Evolutionary conservation across 2,113 vertebrate species (phyloP).

Genomic region (Penelope pileata): DNA sequence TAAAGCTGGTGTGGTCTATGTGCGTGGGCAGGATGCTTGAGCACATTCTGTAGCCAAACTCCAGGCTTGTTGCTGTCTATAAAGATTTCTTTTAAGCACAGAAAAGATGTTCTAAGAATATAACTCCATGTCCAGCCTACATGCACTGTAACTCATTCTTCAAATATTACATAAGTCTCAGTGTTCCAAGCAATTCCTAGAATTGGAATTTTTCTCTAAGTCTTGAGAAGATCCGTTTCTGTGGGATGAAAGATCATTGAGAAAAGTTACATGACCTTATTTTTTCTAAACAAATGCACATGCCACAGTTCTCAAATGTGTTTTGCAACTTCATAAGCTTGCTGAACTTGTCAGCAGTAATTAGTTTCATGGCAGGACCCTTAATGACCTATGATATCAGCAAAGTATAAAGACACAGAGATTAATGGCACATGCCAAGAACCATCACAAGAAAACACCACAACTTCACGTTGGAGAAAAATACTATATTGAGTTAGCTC

Average conservation of each 20-base stretch:
- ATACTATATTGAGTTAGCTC: fast-evolving
- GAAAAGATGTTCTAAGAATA: neutral
- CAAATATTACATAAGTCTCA: neutral
- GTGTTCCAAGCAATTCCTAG: neutral
- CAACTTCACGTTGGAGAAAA: neutral
- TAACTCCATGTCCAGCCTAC: neutral
- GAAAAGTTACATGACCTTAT: neutral
- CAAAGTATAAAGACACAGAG: neutral
- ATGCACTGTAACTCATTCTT: neutral
- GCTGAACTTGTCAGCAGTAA: neutral
- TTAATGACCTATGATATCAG: neutral
- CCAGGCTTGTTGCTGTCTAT: neutral
- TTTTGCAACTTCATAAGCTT: neutral
- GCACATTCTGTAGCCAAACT: neutral
- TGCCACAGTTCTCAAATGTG: neutral
- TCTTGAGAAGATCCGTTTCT: neutral
- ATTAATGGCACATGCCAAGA: neutral
- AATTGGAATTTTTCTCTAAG: neutral
- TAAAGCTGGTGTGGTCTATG: no score
- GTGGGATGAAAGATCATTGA: neutral
- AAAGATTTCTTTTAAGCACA: neutral
- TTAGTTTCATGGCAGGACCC: neutral
- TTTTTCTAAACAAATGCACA: neutral
- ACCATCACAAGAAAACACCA: neutral
- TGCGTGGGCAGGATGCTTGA: neutral